These are phyloP conservation scores for Eugnorisma glareosa DNA, from an alignment of 2,888 invertebrate genomes.

Conservation along the genomic window DNA sequence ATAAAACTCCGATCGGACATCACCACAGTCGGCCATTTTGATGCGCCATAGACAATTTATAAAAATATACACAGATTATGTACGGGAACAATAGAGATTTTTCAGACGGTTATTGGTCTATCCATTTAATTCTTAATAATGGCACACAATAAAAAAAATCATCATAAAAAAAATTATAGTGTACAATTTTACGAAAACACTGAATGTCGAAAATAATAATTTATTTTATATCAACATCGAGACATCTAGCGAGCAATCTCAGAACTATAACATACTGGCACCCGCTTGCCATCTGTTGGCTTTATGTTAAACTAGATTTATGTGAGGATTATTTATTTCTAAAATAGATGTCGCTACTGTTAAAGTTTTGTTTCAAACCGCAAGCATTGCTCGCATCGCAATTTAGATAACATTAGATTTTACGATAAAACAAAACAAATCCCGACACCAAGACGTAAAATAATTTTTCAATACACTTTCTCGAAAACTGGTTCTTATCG, in stretches of 20 bases:
- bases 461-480: too few relatives aligned
- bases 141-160: not conserved
- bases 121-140: not conserved
- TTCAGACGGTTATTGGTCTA: too few relatives aligned
- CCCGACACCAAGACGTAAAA: too few relatives aligned
- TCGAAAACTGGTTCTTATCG: too few relatives aligned
- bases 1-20: constrained; percentile 87
- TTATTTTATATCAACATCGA: rapidly evolving
- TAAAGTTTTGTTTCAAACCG: too few relatives aligned
- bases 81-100: constrained; percentile 24
- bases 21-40: constrained; percentile 89
- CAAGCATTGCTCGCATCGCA: too few relatives aligned
- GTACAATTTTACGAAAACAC: not conserved
- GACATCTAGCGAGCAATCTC: constrained; percentile 26
- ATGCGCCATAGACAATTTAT: constrained; percentile 84
- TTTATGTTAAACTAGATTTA: not conserved
- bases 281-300: constrained; percentile 4
- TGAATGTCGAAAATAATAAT: too few relatives aligned
- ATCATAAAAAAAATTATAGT: not conserved
- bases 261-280: not conserved
- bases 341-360: constrained; percentile 35
- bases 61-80: constrained; percentile 57
- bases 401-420: too few relatives aligned
- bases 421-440: too few relatives aligned
- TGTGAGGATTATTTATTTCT: not conserved